Percentiles rank a stretch among this genome's conserved stretches.
These are phyloP conservation scores for Cyprinus carpio DNA, from an alignment of 2,113 vertebrate genomes.

Conservation along the genomic window DNA sequence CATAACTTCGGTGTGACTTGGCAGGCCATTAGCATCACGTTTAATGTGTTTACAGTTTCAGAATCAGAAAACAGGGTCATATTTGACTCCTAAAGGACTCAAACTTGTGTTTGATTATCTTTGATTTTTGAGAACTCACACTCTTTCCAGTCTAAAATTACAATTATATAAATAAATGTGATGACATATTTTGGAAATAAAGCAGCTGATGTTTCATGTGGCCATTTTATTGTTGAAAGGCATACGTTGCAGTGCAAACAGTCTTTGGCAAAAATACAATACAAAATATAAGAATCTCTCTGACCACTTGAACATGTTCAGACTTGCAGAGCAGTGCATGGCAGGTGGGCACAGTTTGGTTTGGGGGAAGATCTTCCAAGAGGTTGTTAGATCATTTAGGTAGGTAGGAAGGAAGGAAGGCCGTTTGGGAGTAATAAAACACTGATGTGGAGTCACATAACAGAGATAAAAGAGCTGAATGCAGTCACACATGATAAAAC, in stretches of 20 bases:
- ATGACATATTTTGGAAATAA: background rate
- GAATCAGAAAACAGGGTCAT: no score
- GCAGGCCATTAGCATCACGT: no score
- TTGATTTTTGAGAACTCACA: no score
- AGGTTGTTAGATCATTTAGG: slow-evolving; percentile 46
- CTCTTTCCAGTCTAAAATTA: no score
- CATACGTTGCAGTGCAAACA: slow-evolving; percentile 83
- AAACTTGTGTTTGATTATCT: no score
- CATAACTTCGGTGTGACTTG: no score
- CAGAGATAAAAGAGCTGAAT: background rate
- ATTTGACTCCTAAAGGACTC: no score
- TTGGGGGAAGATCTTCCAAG: background rate
- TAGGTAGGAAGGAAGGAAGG: slow-evolving; percentile 15
- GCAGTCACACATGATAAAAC: background rate
- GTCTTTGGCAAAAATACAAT: slow-evolving; percentile 81
- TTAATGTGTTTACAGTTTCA: no score
- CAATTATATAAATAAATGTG: no score
- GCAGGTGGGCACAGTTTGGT: slow-evolving; percentile 54
- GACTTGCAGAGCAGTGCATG: slow-evolving; percentile 71
- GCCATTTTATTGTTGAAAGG: slow-evolving; percentile 74
- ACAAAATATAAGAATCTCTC: slow-evolving; percentile 70
- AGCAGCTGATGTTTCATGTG: slow-evolving; percentile 59
- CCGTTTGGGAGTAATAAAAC: background rate
- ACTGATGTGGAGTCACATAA: background rate
- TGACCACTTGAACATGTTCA: slow-evolving; percentile 68